phyloP scores from a whole-genome alignment of 2,888 invertebrate species.

The Pardosa pseudoannulata region DNA sequence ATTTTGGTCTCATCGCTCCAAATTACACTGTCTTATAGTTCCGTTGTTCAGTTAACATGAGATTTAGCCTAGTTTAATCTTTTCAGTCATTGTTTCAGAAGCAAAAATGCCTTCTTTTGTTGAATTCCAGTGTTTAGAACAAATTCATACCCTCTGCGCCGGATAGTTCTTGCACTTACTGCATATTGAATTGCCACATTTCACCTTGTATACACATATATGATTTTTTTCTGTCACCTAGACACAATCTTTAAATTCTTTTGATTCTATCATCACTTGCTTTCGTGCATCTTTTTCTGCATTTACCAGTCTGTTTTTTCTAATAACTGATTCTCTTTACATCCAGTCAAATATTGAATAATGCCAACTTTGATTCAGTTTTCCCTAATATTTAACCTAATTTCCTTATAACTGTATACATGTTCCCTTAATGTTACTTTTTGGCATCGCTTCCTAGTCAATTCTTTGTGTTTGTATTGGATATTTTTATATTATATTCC shows the following conservation, averaged over 20 bases:
- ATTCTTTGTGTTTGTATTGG: conserved; percentile 14
- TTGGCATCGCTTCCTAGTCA: conserved; percentile 22
- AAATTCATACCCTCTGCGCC: conserved; percentile 12
- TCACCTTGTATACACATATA: conserved; percentile 14
- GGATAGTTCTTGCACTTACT: conserved; percentile 21
- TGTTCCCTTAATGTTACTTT: background rate
- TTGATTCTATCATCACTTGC: conserved; percentile 8
- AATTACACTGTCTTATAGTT: conserved; percentile 1
- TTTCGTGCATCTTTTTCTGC: conserved; percentile 8
- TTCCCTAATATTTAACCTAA: background rate
- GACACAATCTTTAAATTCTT: background rate
- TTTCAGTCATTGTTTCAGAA: conserved; percentile 20
- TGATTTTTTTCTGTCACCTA: conserved; percentile 3
- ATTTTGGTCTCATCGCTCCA: conserved; percentile 30
- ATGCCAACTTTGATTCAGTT: conserved; percentile 14
- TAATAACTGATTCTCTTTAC: conserved; percentile 12
- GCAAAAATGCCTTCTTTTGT: conserved; percentile 15
- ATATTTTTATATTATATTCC: background rate
- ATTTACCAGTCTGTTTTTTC: conserved; percentile 7
- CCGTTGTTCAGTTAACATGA: conserved; percentile 21
- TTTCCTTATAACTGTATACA: conserved; percentile 6
- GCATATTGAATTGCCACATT: background rate
- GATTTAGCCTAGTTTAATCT: conserved; percentile 33
- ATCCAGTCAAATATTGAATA: conserved; percentile 10
- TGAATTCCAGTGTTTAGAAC: conserved; percentile 16